These are phyloP conservation scores for Thyatira batis DNA, from an alignment of 2,888 invertebrate species.

Conservation along the genomic window DNA sequence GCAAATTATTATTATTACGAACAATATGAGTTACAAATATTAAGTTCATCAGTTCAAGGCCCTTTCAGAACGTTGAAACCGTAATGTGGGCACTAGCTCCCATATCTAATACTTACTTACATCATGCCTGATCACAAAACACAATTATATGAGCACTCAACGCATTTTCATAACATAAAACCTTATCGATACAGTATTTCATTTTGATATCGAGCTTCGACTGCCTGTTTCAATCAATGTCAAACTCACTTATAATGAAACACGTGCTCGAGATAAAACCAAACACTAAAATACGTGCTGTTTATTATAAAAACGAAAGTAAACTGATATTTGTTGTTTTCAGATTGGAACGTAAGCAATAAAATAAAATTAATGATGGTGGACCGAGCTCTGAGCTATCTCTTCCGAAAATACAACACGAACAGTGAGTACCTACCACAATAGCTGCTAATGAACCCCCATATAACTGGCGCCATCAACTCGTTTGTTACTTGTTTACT, in stretches of 20 bases:
- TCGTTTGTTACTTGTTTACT: conserved; percentile 26
- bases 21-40: not conserved
- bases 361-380: conserved; percentile 54
- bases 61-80: not conserved
- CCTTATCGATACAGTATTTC: not conserved
- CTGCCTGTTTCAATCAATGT: conserved; percentile 6
- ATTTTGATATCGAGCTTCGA: conserved; percentile 6
- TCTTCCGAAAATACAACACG: conserved; percentile 55
- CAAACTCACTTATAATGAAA: conserved; percentile 7
- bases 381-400: conserved; percentile 50
- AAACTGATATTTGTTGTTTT: conserved; percentile 35
- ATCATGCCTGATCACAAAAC: not conserved
- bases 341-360: conserved; percentile 59
- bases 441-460: conserved; percentile 24
- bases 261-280: not conserved
- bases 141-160: not conserved
- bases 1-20: too few relatives aligned
- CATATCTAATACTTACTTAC: not conserved
- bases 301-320: not conserved
- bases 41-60: too few relatives aligned
- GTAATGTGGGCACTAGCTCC: not conserved
- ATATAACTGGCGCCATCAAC: conserved; percentile 12
- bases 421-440: conserved; percentile 35
- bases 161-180: not conserved
- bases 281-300: not conserved